Base-by-base conservation (phyloP, 2,888 invertebrate genomes). In the Trisateles emortualis region DNA sequence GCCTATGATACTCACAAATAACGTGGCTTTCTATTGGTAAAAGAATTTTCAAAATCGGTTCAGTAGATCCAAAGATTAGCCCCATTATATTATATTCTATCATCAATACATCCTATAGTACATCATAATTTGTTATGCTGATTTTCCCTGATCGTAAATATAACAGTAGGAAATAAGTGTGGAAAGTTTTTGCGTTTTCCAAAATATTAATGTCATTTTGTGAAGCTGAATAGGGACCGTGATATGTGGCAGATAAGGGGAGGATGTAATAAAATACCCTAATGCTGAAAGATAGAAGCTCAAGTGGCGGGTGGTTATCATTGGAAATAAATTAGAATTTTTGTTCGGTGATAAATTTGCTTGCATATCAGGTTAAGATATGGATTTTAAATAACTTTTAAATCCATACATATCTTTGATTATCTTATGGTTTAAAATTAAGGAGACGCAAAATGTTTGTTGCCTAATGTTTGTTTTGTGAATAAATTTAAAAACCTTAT, bases 41-140 rank as follows among this genome's bases (percentile, higher is more conserved):
- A n/a, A n/a, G n/a, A n/a, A n/a, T n/a, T n/a, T n/a, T n/a, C n/a
- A n/a, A n/a, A n/a, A n/a, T n/a, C n/a, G n/a, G n/a, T n/a, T n/a
- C n/a, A n/a, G n/a, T n/a, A n/a, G n/a, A n/a, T n/a, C n/a, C n/a
- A n/a, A n/a, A n/a, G n/a, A n/a, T n/a, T n/a, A n/a, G n/a, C n/a
- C n/a, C n/a, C n/a, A n/a, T n/a, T n/a, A n/a, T n/a, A n/a, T n/a
- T n/a, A n/a, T n/a, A n/a, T n/a, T n/a, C n/a, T n/a, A n/a, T n/a
- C n/a, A n/a, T n/a, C n/a, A n/a, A n/a, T n/a, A 64, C 69, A 62
- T 65, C 73, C 64, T 33, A 58, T 36, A 59, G 56, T 49, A 39
- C 19, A 57, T 45, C 47, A 61, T 59, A 52, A 62, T 59, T 53
- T 49, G 33, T 45, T 43, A 55, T 56, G 41, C 41, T 22, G 45